A percentile compares a stretch with the other conserved stretches of the same genome.
Conservation (phyloP, 2,113 vertebrate genomes). For the Scomber japonicus region DNA sequence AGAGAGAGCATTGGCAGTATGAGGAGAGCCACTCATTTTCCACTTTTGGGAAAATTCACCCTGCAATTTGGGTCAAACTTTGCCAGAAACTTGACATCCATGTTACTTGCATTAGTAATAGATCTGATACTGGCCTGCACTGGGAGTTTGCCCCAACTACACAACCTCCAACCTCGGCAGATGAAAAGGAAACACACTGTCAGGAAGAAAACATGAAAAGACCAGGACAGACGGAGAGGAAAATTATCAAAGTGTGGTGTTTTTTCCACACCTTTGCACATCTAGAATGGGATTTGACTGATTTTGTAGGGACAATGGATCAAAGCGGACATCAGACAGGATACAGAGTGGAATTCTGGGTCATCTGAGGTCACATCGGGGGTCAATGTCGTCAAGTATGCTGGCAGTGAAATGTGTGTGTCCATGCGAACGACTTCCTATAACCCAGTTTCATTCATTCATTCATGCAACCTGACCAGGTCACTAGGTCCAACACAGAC, state of each 20-base stretch:
- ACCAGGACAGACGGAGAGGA: conserved; percentile 12
- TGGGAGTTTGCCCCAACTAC: conserved; percentile 15
- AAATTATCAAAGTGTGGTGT: conserved; percentile 13
- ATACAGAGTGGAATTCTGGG: conserved; percentile 39
- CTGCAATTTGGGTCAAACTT: conserved; percentile 62
- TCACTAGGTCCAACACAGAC: not conserved
- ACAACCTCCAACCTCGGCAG: not conserved
- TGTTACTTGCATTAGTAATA: conserved; percentile 57
- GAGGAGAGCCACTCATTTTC: conserved; percentile 63
- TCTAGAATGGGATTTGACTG: conserved; percentile 20
- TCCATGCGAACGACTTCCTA: conserved; percentile 23
- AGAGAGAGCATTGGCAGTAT: conserved; percentile 38
- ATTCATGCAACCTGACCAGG: not conserved
- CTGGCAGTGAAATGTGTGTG: not conserved
- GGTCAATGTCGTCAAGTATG: not conserved
- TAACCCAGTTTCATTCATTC: conserved; percentile 8
- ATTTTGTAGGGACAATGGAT: conserved; percentile 29
- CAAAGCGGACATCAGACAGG: conserved; percentile 34
- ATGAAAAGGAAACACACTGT: conserved; percentile 42
- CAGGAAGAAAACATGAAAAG: conserved; percentile 38
- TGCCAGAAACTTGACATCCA: conserved; percentile 55
- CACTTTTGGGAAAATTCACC: conserved; percentile 63
- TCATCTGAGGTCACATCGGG: conserved; percentile 16
- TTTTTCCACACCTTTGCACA: conserved; percentile 47
- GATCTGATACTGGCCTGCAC: conserved; percentile 30